phyloP scores from a whole-genome alignment of 2,888 invertebrate genomes.

The Hetaerina titia region DNA sequence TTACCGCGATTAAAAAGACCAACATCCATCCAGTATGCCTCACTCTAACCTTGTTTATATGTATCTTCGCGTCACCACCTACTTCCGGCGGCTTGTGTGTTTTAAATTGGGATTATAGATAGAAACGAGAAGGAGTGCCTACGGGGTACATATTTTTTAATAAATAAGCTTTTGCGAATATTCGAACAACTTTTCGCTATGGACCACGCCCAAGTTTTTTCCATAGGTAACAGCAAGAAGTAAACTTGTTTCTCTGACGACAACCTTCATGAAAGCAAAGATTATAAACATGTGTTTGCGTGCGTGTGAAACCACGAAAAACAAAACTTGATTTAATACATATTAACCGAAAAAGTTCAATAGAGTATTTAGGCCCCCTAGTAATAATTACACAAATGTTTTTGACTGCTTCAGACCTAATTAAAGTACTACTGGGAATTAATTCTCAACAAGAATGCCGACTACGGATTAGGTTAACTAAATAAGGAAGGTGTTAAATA shows the following conservation, averaged over 20 bases:
- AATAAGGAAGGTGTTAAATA: no score
- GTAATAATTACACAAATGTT: no score
- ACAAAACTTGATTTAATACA: no score
- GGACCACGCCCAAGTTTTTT: conserved; percentile 63
- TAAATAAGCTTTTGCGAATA: not conserved
- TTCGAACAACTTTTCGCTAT: not conserved
- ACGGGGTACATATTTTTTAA: not conserved
- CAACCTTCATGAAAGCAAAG: not conserved
- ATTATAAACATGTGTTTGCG: no score
- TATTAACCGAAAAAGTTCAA: no score
- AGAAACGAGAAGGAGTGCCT: not conserved
- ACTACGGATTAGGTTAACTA: no score
- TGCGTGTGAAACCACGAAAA: no score
- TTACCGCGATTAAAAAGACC: not conserved
- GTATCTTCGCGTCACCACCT: conserved; percentile 54
- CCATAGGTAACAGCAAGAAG: not conserved
- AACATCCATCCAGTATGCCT: conserved; percentile 11
- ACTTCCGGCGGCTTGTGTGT: conserved; percentile 56
- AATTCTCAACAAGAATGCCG: no score
- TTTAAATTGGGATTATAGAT: conserved; percentile 42
- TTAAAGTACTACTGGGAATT: no score
- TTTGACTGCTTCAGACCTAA: no score
- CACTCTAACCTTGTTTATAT: not conserved
- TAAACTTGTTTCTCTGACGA: not conserved
- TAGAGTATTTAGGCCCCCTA: no score